Percentiles rank a stretch among this genome's conserved stretches.
Evolutionary conservation across 2,888 invertebrate genomes (phyloP).

Genomic region (Cosmopolites sordidus): DNA sequence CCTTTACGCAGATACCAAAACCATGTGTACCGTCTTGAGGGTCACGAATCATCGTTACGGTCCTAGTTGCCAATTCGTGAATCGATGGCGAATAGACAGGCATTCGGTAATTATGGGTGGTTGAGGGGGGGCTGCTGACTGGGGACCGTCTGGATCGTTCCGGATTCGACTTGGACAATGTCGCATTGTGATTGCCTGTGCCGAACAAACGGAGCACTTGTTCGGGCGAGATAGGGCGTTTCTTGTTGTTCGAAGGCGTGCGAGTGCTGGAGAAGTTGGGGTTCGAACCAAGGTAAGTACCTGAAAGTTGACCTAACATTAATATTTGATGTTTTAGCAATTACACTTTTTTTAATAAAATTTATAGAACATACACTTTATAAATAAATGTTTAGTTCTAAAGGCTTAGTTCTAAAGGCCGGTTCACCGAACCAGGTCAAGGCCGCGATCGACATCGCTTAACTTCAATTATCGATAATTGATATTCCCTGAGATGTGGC

Average conservation of each 20-base stretch:
- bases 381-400: too few relatives aligned
- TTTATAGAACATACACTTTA: too few relatives aligned
- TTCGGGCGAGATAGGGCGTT: constrained; percentile 80
- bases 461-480: too few relatives aligned
- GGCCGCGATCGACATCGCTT: too few relatives aligned
- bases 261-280: constrained; percentile 51
- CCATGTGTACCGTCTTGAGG: constrained; percentile 76
- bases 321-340: too few relatives aligned
- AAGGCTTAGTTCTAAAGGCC: too few relatives aligned
- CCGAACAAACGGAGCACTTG: constrained; percentile 54
- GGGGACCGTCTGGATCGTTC: constrained; percentile 54
- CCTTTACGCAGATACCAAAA: constrained; percentile 88
- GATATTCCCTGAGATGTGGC: background rate
- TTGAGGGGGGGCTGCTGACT: constrained; percentile 62
- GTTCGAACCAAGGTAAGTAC: constrained; percentile 68
- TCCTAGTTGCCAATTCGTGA: constrained; percentile 74
- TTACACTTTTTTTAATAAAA: too few relatives aligned
- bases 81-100: constrained; percentile 51
- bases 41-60: constrained; percentile 81
- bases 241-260: constrained; percentile 58
- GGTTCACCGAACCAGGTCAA: too few relatives aligned
- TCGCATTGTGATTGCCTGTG: constrained; percentile 19
- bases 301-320: too few relatives aligned
- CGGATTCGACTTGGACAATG: constrained; percentile 21
- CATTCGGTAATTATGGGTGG: constrained; percentile 52